Evolutionary conservation across 2,113 vertebrate genomes (phyloP), one percentile per base, ranked within the genome.

Genomic region (Reinhardtius hippoglossoides): DNA sequence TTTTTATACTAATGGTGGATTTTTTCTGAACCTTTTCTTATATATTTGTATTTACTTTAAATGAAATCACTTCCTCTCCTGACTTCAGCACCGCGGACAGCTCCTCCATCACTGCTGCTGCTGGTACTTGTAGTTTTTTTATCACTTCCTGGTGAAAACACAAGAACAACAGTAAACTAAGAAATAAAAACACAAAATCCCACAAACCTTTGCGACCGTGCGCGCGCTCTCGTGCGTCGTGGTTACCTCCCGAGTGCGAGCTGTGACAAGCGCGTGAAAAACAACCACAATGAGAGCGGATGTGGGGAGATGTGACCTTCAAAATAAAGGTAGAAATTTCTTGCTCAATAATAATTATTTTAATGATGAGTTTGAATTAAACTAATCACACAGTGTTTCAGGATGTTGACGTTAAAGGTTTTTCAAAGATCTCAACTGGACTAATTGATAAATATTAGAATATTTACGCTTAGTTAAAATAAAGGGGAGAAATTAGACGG

Each of bases 81-180:
- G 12, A 5, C 0, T 57, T 37, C 82, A 83, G 79, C 79, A 75
- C 84, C 76, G 0, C 16, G 71, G 78, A 86, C 71, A 88, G 82
- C 69, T 13, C 74, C 58, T 50, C 8, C 58, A 0, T 0, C 18
- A 1, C 21, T 37, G 37, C 68, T 58, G 64, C 57, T 74, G 60
- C 57, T 74, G 88, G 71, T 55, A 71, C 20, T 78, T 79, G 71
- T 76, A 76, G 80, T 83, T 71, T 44, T 24, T 71, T 21, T 20
- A 2, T 56, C 18, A 13, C 9, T n/a, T 58, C 8, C 50, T 56
- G 40, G 1, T 10, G 26, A 23, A 66, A 64, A 70, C 70, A n/a
- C 14, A 3, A 2, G 24, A 50, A 20, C 6, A 24, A 12, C 8
- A 26, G 4, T 10, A 31, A 31, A 21, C 9, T 3, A 5, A 18